Conservation (phyloP, 2,888 invertebrate genomes). For the Nycteola revayana region DNA sequence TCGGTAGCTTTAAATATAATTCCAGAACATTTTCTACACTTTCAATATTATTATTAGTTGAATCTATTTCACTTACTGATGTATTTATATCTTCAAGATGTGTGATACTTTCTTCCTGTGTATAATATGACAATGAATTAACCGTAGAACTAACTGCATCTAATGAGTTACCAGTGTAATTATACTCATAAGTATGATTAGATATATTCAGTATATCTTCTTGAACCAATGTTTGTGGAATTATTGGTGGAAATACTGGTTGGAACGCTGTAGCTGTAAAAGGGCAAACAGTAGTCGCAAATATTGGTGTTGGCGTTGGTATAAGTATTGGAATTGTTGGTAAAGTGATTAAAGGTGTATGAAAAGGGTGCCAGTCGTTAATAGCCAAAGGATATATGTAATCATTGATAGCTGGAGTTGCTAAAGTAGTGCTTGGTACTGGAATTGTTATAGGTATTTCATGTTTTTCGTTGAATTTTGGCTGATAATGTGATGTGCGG, state of each 20-base stretch:
- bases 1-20: constrained; percentile 48
- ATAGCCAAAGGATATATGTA: constrained; percentile 9
- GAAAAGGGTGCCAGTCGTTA: constrained; percentile 15
- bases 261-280: constrained; percentile 7
- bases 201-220: constrained; percentile 1
- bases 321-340: constrained; percentile 15
- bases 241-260: constrained; percentile 15
- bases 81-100: not conserved
- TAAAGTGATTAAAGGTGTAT: constrained; percentile 7
- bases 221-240: constrained; percentile 8
- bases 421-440: constrained; percentile 1
- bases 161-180: not conserved
- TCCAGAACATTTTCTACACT: constrained; percentile 34
- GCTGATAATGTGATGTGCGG: not conserved
- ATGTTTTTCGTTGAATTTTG: constrained; percentile 6
- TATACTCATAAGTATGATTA: constrained; percentile 6
- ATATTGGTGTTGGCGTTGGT: constrained; percentile 13
- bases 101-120: not conserved
- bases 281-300: constrained; percentile 7
- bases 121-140: constrained; percentile 3
- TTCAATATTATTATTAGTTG: not conserved
- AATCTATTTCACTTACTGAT: constrained; percentile 5
- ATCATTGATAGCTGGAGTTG: not conserved
- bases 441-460: constrained; percentile 1
- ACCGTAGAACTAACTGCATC: not conserved